phyloP scores from a whole-genome alignment of 2,797 vertebrate species.

The Chaenodraco wilsoni region DNA sequence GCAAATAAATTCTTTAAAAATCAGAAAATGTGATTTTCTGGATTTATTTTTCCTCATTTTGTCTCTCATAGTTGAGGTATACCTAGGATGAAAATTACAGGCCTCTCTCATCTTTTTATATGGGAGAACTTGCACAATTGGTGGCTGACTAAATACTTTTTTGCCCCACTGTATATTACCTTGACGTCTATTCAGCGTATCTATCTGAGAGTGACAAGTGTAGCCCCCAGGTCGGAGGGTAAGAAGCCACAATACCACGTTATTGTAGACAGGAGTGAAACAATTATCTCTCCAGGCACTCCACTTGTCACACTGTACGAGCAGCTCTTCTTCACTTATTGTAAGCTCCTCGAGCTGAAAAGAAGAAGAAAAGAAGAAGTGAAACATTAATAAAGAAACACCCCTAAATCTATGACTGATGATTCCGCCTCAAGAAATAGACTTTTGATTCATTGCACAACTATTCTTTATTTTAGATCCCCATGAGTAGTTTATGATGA shows the following conservation, averaged over 20 bases:
- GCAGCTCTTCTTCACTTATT: constrained; percentile 44
- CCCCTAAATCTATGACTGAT: constrained; percentile 38
- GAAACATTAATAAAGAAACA: constrained; percentile 49
- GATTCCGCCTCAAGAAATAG: constrained; percentile 25
- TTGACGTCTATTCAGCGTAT: constrained; percentile 11
- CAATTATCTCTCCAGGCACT: constrained; percentile 52
- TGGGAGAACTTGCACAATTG: no score
- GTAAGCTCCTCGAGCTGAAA: constrained; percentile 45
- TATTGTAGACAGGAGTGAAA: constrained; percentile 50
- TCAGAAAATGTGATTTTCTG: no score
- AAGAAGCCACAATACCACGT: constrained; percentile 46
- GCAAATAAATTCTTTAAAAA: no score
- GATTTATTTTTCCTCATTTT: no score
- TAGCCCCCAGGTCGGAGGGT: constrained; percentile 46
- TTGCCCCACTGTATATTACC: background rate
- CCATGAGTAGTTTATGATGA: no score
- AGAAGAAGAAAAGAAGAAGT: constrained; percentile 27
- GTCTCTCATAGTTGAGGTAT: no score
- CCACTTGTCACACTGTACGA: constrained; percentile 53
- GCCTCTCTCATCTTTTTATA: no score
- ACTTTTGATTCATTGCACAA: constrained; percentile 20
- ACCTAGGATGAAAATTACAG: no score
- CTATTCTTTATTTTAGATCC: background rate
- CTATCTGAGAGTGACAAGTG: constrained; percentile 38
- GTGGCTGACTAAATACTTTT: no score